These are phyloP conservation scores for Tenodera sinensis DNA, from an alignment of 2,888 invertebrate species.

Conservation along the genomic window DNA sequence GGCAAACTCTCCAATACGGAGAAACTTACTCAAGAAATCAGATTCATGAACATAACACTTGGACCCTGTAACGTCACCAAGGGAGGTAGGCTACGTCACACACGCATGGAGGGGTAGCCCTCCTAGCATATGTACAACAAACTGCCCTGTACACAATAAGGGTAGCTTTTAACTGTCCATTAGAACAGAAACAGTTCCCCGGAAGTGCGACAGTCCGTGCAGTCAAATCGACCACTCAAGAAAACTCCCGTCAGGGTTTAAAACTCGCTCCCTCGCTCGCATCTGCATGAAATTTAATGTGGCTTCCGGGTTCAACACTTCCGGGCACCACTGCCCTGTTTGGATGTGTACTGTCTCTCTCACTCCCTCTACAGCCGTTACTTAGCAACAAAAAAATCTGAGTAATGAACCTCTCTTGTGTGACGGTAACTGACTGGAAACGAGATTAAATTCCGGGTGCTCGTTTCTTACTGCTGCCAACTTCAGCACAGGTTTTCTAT, in stretches of 20 bases:
- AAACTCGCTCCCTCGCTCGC: neutral
- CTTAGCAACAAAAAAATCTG: neutral
- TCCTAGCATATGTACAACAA: neutral
- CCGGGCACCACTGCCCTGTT: neutral
- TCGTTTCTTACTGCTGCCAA: neutral
- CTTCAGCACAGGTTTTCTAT: neutral
- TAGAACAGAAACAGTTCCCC: neutral
- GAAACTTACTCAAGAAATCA: no score
- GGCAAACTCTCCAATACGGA: no score
- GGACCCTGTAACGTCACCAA: no score
- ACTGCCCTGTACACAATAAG: neutral
- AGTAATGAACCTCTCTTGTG: neutral
- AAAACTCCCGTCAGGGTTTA: neutral
- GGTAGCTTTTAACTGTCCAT: neutral
- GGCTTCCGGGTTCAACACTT: neutral
- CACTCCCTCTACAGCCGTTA: neutral
- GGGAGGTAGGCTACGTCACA: no score
- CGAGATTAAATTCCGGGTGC: neutral
- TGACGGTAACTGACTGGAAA: neutral
- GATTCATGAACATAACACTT: no score
- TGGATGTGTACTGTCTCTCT: neutral
- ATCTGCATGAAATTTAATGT: slow-evolving; percentile 1
- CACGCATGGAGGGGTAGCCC: no score
- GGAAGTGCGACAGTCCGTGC: neutral
- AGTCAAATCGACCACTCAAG: neutral